Conservation (phyloP, 2,113 vertebrate genomes). For the Spilogale gracilis region DNA sequence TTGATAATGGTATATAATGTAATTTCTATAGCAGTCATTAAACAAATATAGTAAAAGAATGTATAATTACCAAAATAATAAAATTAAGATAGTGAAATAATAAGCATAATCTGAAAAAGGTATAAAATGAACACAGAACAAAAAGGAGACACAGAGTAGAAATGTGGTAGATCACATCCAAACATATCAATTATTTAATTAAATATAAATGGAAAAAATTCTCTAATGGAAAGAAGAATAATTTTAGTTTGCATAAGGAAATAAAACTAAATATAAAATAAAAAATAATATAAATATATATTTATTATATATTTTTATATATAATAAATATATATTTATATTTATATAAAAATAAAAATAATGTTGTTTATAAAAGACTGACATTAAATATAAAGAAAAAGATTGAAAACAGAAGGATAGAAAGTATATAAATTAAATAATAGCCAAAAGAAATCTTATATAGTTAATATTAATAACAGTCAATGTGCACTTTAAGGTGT, state of each 20-base stretch:
- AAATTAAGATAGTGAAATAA: neutral
- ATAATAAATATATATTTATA: no score
- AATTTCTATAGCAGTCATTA: neutral
- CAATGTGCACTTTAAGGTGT: neutral
- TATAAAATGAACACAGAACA: neutral
- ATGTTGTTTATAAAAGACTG: neutral
- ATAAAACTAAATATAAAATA: neutral
- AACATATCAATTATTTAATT: neutral
- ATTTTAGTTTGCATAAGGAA: neutral
- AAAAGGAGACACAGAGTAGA: neutral
- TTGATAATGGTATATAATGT: neutral
- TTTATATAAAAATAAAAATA: no score
- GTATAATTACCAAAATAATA: neutral
- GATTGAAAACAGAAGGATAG: neutral
- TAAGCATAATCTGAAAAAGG: neutral
- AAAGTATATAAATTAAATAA: neutral
- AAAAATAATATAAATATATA: no score
- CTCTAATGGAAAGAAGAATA: neutral
- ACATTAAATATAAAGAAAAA: neutral
- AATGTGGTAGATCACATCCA: neutral
- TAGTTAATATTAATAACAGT: neutral
- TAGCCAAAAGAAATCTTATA: neutral
- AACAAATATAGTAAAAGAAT: neutral
- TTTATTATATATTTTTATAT: no score
- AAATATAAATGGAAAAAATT: neutral